phyloP scores from a whole-genome alignment of 2,797 vertebrate genomes.

The Peromyscus attwateri region DNA sequence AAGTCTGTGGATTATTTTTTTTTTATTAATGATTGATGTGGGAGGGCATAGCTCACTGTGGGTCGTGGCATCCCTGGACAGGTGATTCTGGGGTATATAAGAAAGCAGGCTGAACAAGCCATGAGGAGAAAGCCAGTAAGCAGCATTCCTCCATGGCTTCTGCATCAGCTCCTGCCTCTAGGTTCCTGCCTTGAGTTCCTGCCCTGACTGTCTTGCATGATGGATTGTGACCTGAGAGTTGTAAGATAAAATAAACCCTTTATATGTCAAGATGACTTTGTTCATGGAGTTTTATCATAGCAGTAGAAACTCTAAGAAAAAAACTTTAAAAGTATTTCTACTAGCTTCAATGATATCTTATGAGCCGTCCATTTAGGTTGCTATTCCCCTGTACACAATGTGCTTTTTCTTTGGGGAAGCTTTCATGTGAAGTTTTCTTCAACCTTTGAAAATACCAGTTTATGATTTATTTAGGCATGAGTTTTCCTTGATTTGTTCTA shows the following conservation, averaged over 20 bases:
- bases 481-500: conserved; percentile 57
- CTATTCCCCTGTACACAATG: neutral
- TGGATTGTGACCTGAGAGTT: neutral
- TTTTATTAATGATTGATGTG: neutral
- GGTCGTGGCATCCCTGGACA: neutral
- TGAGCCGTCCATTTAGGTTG: conserved; percentile 21
- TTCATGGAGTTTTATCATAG: neutral
- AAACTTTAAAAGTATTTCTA: conserved; percentile 49
- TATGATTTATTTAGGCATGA: neutral
- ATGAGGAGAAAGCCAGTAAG: neutral
- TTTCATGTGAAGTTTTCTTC: conserved; percentile 43
- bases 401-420: conserved; percentile 28
- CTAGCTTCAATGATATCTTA: conserved; percentile 9
- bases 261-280: neutral
- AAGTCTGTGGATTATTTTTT: neutral
- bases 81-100: neutral
- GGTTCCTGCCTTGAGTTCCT: neutral
- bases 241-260: neutral
- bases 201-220: neutral
- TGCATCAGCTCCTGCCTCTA: neutral
- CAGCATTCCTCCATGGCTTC: neutral
- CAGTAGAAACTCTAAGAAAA: neutral
- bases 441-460: conserved; percentile 22
- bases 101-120: neutral
- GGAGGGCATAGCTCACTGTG: neutral